A percentile compares a stretch with the other conserved stretches of the same genome.
These are phyloP conservation scores for Enteromius fasciolatus DNA, from an alignment of 2,797 vertebrate species.

Conservation along the genomic window DNA sequence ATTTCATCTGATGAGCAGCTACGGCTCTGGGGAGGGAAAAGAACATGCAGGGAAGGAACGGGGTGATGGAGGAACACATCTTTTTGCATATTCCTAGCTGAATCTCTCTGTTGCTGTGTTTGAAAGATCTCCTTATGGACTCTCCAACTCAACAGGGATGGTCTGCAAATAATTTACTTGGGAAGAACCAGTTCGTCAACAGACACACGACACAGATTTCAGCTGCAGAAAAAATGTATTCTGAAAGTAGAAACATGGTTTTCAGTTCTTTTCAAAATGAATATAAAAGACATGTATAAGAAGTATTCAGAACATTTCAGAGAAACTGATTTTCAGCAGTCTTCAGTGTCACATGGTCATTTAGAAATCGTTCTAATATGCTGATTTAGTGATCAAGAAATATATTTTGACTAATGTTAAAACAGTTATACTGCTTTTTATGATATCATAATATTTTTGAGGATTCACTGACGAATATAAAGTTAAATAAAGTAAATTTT, in stretches of 20 bases:
- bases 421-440: background rate
- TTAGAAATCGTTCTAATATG: constrained; percentile 5
- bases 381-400: background rate
- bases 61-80: background rate
- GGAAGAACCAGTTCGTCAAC: constrained; percentile 27
- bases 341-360: background rate
- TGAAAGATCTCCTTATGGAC: constrained; percentile 21
- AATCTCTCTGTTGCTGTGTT: constrained; percentile 15
- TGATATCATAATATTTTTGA: background rate
- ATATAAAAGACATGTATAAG: background rate
- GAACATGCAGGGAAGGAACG: background rate
- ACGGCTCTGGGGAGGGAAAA: constrained; percentile 7
- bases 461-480: background rate
- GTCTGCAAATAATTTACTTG: constrained; percentile 50
- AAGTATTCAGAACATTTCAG: no score
- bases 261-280: background rate
- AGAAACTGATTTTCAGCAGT: background rate
- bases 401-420: background rate
- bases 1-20: constrained; percentile 30
- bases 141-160: background rate
- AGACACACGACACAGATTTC: constrained; percentile 11
- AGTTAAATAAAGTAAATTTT: no score
- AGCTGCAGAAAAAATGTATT: background rate
- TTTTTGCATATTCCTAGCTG: background rate
- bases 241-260: constrained; percentile 8